These are phyloP conservation scores for Chiridota heheva DNA, from an alignment of 35 echinoderm and acorn worm species.

Conservation along the genomic window DNA sequence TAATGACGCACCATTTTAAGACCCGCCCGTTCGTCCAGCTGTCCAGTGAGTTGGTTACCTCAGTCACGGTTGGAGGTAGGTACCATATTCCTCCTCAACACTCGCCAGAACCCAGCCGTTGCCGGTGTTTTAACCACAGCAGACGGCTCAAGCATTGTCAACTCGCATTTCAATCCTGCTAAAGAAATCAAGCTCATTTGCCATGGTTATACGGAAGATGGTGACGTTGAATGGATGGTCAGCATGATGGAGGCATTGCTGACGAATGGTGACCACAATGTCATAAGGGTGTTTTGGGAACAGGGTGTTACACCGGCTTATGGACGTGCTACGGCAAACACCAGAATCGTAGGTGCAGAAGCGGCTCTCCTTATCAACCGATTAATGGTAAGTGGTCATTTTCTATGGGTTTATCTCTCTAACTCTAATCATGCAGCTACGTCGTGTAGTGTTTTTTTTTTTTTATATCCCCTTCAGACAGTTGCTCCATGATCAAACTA, in stretches of 20 bases:
- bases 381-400: slow-evolving; percentile 42
- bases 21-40: slow-evolving; percentile 60
- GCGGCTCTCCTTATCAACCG: slow-evolving; percentile 58
- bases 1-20: slow-evolving; percentile 69
- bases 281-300: slow-evolving; percentile 59
- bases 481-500: background rate
- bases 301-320: slow-evolving; percentile 42
- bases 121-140: slow-evolving; percentile 23
- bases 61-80: slow-evolving; percentile 56
- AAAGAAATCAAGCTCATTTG: slow-evolving; percentile 64
- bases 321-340: slow-evolving; percentile 56
- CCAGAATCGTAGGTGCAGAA: slow-evolving; percentile 72
- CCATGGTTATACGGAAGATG: slow-evolving; percentile 56
- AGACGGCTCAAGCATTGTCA: slow-evolving; percentile 24
- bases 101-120: slow-evolving; percentile 55
- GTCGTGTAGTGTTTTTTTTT: background rate
- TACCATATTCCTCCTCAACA: slow-evolving; percentile 73
- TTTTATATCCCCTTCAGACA: background rate
- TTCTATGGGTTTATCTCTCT: background rate
- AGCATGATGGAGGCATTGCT: slow-evolving; percentile 56
- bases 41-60: slow-evolving; percentile 70
- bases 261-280: slow-evolving; percentile 61
- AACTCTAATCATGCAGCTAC: background rate
- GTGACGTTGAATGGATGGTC: slow-evolving; percentile 63
- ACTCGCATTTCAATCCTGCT: slow-evolving; percentile 58